These are phyloP conservation scores for Gnathonemus echidnorhynchus DNA, from an alignment of 2,113 vertebrate genomes.

Conservation along the genomic window DNA sequence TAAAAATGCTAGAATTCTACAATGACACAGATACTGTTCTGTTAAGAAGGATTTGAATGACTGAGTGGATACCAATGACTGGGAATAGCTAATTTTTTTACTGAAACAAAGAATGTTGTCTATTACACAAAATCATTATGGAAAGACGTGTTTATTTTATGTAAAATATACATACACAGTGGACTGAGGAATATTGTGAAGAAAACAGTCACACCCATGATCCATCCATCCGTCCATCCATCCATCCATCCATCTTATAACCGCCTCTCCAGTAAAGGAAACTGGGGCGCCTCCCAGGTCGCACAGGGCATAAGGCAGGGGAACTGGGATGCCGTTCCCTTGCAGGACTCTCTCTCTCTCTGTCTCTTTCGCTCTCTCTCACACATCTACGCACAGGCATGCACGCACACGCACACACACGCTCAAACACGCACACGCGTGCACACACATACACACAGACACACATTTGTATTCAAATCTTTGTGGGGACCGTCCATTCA, in stretches of 20 bases:
- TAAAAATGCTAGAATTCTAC: neutral
- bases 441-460: too few relatives aligned
- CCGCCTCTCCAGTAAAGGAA: neutral
- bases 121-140: neutral
- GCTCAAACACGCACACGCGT: too few relatives aligned
- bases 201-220: neutral
- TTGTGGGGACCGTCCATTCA: too few relatives aligned
- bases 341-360: too few relatives aligned
- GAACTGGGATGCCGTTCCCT: neutral
- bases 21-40: neutral
- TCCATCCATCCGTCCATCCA: neutral
- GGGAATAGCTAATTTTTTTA: neutral
- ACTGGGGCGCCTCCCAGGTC: neutral
- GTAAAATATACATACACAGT: neutral
- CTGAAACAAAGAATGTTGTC: neutral
- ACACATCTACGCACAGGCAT: too few relatives aligned
- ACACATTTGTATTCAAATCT: too few relatives aligned
- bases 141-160: neutral
- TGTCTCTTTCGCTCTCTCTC: too few relatives aligned
- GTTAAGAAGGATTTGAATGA: neutral
- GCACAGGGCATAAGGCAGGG: neutral
- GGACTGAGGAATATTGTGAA: neutral
- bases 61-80: neutral
- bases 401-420: too few relatives aligned
- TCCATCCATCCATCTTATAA: neutral